Evolutionary conservation across 2,113 vertebrate species (phyloP), one percentile per base, ranked within the genome.

Genomic region (Mormyrus iriodes): DNA sequence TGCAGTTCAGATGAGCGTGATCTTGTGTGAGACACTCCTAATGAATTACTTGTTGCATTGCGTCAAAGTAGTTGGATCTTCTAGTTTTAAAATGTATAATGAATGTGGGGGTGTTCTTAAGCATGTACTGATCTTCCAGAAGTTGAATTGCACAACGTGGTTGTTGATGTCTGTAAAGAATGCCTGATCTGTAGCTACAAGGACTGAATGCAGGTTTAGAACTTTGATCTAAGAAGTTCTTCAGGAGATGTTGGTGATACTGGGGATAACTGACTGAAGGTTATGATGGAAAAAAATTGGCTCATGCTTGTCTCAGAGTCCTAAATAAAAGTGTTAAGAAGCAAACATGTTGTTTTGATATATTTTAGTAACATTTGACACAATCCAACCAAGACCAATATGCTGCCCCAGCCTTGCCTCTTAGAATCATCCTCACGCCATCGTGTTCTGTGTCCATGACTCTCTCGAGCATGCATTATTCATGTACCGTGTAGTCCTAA

Each of bases 261-360:
- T 24, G 21, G 44, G 46, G 7, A 49, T 49, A 46, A 85, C 21
- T 48, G 44, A 12, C 21, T 49, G 46, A 48, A 49, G 39, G 17
- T 44, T 7, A 48, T n/a, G 1, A 9, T 49, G 82, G 46, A 12
- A 48, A 46, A 17, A n/a, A 46, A 46, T 6, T 73, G 61, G 58
- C 46, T 65, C 27, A 69, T 69, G 27, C 61, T 88, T 88, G 87
- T 88, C 49, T 88, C n/a, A 35, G 31, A 69, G 87, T 88, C n/a
- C 61, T 73, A 73, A 88, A 88, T 88, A 88, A 88, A 88, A 88
- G 42, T n/a, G 65, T 69, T 73, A 61, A 73, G 46, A 61, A 73
- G 46, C 87, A 88, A 48, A 15, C 9, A 2, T 51, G 44, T 44
- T 21, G 35, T 31, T 48, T 42, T 48, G 8, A 10, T 13, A 49